These are phyloP conservation scores for Panthera leo DNA, from an alignment of 2,113 vertebrate species.

Conservation along the genomic window DNA sequence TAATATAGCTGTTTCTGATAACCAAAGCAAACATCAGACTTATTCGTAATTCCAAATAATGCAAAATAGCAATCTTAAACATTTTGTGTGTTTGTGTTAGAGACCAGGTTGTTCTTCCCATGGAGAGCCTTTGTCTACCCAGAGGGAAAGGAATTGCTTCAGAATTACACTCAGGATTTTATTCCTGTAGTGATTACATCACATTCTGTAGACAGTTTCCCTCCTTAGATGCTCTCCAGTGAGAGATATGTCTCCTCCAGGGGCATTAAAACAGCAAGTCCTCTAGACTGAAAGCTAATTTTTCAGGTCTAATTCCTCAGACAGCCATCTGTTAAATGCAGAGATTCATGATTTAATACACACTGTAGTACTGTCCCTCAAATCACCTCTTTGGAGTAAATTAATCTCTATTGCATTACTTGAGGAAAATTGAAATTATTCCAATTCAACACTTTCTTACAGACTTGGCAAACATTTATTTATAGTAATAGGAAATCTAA, in stretches of 20 bases:
- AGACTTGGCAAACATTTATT: not conserved
- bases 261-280: not conserved
- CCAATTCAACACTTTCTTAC: not conserved
- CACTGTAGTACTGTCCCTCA: not conserved
- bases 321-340: not conserved
- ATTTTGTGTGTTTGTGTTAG: not conserved
- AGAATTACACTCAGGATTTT: not conserved
- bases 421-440: not conserved
- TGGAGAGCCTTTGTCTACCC: not conserved
- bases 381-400: slow-evolving; percentile 38
- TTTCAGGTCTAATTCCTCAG: not conserved
- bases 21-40: not conserved
- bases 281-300: not conserved
- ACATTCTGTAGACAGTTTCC: not conserved
- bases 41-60: not conserved
- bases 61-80: not conserved
- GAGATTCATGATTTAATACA: not conserved
- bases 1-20: not conserved
- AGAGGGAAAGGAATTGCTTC: not conserved
- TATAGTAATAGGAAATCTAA: not conserved
- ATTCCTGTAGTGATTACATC: not conserved
- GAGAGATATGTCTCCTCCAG: not conserved
- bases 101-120: not conserved
- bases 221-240: not conserved
- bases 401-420: not conserved